A percentile compares a stretch with the other conserved stretches of the same genome.
Evolutionary conservation across 2,888 invertebrate species (phyloP).

Genomic region (Uloborus plumipes): DNA sequence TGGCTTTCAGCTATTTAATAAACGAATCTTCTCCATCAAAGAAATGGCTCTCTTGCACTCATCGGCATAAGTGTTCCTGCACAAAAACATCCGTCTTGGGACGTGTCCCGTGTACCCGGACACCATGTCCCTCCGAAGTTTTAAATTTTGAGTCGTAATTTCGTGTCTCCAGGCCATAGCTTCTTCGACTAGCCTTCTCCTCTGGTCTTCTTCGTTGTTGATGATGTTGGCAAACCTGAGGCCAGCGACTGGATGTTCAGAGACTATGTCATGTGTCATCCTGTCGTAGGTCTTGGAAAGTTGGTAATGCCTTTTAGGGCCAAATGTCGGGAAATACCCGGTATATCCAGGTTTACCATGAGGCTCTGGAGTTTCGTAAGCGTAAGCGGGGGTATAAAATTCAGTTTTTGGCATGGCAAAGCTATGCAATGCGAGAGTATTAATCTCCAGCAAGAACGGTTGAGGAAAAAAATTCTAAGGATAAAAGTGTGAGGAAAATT

Average conservation of each 20-base stretch:
- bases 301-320: not conserved
- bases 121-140: conserved; percentile 3
- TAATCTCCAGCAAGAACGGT: too few relatives aligned
- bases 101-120: conserved; percentile 8
- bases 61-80: conserved; percentile 4
- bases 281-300: conserved; percentile 2
- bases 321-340: not conserved
- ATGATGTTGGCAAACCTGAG: not conserved
- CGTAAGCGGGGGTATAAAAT: not conserved
- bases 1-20: too few relatives aligned
- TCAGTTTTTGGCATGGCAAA: not conserved
- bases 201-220: not conserved
- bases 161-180: conserved; percentile 17
- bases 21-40: not conserved
- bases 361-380: conserved; percentile 1
- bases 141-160: not conserved
- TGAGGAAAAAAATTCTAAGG: too few relatives aligned
- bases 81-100: not conserved
- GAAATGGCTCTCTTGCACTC: not conserved
- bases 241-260: conserved; percentile 7
- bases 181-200: not conserved
- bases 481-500: too few relatives aligned
- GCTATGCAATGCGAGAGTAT: not conserved
- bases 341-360: conserved; percentile 11
- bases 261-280: conserved; percentile 4